A percentile compares a stretch with the other conserved stretches of the same genome.
Evolutionary conservation across 92 coral and sea anemone species (phyloP).

Genomic region (Pocillopora meandrina): DNA sequence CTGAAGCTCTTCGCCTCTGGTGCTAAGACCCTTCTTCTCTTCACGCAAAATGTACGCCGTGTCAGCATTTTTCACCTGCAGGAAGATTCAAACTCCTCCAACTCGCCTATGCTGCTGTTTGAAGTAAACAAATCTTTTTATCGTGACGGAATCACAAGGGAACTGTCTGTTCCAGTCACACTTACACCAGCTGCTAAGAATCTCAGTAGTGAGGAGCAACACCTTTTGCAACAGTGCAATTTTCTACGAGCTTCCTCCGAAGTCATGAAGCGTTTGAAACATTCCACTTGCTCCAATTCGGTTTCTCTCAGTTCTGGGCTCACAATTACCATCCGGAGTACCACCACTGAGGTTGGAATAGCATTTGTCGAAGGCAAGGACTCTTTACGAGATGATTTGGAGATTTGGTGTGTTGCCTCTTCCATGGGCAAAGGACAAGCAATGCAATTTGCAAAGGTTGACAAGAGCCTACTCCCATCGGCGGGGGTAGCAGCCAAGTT

Average conservation of each 20-base stretch:
- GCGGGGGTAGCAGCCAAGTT: conserved; percentile 77
- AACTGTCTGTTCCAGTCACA: conserved; percentile 1
- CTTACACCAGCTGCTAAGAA: conserved; percentile 7
- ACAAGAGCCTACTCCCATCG: conserved; percentile 67
- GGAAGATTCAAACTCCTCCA: not conserved
- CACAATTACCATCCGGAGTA: conserved; percentile 29
- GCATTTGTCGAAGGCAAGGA: conserved; percentile 3
- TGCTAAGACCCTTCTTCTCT: conserved; percentile 46
- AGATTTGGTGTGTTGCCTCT: conserved; percentile 71
- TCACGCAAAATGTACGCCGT: conserved; percentile 56
- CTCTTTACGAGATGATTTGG: not conserved
- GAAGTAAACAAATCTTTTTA: conserved; percentile 34
- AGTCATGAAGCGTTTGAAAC: not conserved
- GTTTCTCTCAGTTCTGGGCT: conserved; percentile 53
- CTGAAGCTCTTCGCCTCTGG: conserved; percentile 28
- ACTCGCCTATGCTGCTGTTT: conserved; percentile 21
- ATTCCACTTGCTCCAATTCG: not conserved
- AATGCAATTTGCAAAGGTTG: conserved; percentile 35
- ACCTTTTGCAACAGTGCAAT: conserved; percentile 59
- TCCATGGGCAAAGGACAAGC: conserved; percentile 71
- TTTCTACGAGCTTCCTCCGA: conserved; percentile 56
- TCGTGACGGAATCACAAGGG: not conserved
- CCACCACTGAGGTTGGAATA: conserved; percentile 40
- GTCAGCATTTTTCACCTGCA: conserved; percentile 38
- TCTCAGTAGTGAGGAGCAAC: conserved; percentile 40